Base-by-base conservation (phyloP, 1,140 invertebrate genomes). In the Monomorium pharaonis region DNA sequence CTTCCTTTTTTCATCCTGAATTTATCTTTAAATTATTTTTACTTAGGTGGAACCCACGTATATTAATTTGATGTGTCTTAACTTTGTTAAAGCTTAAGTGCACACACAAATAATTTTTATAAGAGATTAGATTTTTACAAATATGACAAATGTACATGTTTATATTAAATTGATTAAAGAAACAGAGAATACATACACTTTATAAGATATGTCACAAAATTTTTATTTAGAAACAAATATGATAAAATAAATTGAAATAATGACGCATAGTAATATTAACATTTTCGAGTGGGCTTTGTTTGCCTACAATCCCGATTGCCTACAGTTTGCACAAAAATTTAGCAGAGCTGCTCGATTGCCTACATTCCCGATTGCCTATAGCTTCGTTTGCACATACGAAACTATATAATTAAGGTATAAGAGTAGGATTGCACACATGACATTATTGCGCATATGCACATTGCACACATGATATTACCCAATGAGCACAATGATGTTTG, bases 1-100 rank as follows among this genome's bases (percentile, higher is more conserved):
- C 27, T 70, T 14, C 47, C 16, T n/a, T 33, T 14, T 65, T 16
- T 67, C 14, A 14, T 30, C 10, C 49, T 51, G 65, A 78, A 42
- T 70, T 42, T 70, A 81, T 33, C n/a, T 54, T 69, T 44, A 37
- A 77, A 24, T 7, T 77, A 1, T 14, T 62, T 77, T 21, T 5
- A 76, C 21, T 75, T 60, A 16, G 37, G 16, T 72, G 51, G 24
- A 33, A 30, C 44, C 37, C 5, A 44, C 37, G 16, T 18, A 58
- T 56, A 12, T 76, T 7, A 18, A 27, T 30, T 76, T 42, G 14
- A 27, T 60, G 60, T 27, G 5, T 7, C 9, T 44, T 18, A 60
- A 76, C 0, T 58, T 75, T 42, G 18, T 60, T 44, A 27, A 75
- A 49, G 9, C 18, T 58, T 16, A 60, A 60, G 6, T 24, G 27